Base-by-base conservation (phyloP, 2,888 invertebrate species). In the Orthosia gracilis region DNA sequence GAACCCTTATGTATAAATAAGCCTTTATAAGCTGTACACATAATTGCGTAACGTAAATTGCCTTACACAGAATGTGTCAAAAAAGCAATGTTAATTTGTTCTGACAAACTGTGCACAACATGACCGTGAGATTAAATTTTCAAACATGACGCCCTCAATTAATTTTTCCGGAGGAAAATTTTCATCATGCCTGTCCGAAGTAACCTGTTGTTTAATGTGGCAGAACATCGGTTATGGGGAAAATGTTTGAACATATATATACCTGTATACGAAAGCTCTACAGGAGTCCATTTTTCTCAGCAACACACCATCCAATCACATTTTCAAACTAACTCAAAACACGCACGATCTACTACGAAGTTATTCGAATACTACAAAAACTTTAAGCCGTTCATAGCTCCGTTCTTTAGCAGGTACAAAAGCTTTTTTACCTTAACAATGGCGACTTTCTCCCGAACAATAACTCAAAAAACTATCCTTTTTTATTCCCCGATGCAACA, bases 101-200 rank as follows among this genome's bases (percentile, higher is more conserved):
- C 92, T 85, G 90, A 88, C 88, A 90, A 88, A 85, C 80, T 87
- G 88, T 88, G 87, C 87, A 87, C 87, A 85, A 94, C 94, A 94
- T 89, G 94, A 88, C 89, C 89, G 89, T 89, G 91, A 92, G 93
- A 95, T 95, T 95, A 95, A 95, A 94, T 94, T 94, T 94, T 93
- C 92, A 93, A 94, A 93, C 92, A 91, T 90, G 91, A 88, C 91
- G 90, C 86, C 89, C 91, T 84, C 92, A 91, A 93, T 94, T 93
- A 93, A 92, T 88, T 94, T 93, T 92, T 88, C 90, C 90, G 81
- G 92, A 91, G 92, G 92, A 94, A 92, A 91, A 89, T 87, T 91
- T 91, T 91, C 91, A 91, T 93, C 92, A 92, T 89, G 88, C 78
- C 58, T 70, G 69, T 62, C 50, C 83, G 83, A 68, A 68, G 88